Evolutionary conservation across 2,113 vertebrate species (phyloP).

Genomic region (Mola mola): DNA sequence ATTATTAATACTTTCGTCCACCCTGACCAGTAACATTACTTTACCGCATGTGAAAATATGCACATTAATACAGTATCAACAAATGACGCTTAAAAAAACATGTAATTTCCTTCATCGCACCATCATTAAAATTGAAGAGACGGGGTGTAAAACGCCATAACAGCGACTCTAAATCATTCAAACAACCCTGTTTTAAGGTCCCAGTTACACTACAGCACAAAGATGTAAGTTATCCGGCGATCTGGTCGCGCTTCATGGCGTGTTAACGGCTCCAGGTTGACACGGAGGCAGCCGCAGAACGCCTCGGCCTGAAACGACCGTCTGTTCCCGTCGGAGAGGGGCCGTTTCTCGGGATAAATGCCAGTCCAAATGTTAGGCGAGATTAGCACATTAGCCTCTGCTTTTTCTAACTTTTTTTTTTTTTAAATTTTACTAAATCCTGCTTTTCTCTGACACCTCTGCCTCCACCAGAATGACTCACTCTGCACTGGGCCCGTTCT

Average conservation of each 20-base stretch:
- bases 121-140: no score
- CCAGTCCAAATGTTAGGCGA: slow-evolving; percentile 41
- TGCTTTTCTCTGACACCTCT: slow-evolving; percentile 19
- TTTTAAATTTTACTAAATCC: neutral
- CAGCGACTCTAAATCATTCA: no score
- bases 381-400: slow-evolving; percentile 17
- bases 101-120: no score
- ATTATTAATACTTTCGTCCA: no score
- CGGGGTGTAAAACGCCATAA: no score
- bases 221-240: no score
- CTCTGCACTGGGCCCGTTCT: slow-evolving; percentile 20
- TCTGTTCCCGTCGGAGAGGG: neutral
- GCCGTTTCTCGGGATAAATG: slow-evolving; percentile 10
- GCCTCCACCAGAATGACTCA: slow-evolving; percentile 50
- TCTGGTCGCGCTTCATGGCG: slow-evolving; percentile 39
- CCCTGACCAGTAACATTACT: no score
- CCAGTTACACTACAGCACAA: no score
- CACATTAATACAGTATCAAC: no score
- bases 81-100: no score
- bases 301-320: slow-evolving; percentile 16
- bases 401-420: slow-evolving; percentile 8
- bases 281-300: slow-evolving; percentile 10
- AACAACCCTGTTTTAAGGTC: no score
- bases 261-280: slow-evolving; percentile 51
- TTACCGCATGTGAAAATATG: no score